phyloP scores from a whole-genome alignment of 1,140 invertebrate genomes.

The Episyrphus balteatus region DNA sequence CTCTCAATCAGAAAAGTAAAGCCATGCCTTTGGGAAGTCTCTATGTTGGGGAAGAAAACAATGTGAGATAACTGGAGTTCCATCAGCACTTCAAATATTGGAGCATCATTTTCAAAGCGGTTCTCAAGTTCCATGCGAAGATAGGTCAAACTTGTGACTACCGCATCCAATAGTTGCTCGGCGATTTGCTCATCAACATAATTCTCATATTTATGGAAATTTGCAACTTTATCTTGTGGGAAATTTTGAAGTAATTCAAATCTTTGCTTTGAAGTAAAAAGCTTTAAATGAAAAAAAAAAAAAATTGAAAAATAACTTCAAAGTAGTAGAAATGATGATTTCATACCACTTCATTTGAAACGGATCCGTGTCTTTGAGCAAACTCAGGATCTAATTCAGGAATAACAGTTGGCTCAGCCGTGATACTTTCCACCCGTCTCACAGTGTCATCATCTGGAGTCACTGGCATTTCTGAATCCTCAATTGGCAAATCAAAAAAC shows the following conservation, averaged over 20 bases:
- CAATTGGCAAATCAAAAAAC: slow-evolving; percentile 39
- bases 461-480: slow-evolving; percentile 10
- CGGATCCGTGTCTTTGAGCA: slow-evolving; percentile 1
- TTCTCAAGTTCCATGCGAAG: slow-evolving; percentile 36
- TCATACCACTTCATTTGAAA: background rate
- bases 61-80: slow-evolving; percentile 51
- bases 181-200: slow-evolving; percentile 53
- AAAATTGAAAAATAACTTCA: background rate
- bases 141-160: slow-evolving; percentile 30
- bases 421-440: background rate
- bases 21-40: slow-evolving; percentile 44
- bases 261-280: slow-evolving; percentile 14
- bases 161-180: slow-evolving; percentile 45
- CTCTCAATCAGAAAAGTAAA: slow-evolving; percentile 48
- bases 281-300: background rate
- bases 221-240: slow-evolving; percentile 10
- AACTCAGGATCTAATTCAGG: background rate
- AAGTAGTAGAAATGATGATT: background rate
- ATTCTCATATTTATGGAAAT: slow-evolving; percentile 43
- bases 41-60: slow-evolving; percentile 49
- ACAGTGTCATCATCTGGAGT: slow-evolving; percentile 19
- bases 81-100: slow-evolving; percentile 52
- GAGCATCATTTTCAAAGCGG: slow-evolving; percentile 23
- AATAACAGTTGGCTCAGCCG: background rate
- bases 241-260: slow-evolving; percentile 19